phyloP scores from a whole-genome alignment of 2,797 vertebrate species.

The Sebastes alutus region DNA sequence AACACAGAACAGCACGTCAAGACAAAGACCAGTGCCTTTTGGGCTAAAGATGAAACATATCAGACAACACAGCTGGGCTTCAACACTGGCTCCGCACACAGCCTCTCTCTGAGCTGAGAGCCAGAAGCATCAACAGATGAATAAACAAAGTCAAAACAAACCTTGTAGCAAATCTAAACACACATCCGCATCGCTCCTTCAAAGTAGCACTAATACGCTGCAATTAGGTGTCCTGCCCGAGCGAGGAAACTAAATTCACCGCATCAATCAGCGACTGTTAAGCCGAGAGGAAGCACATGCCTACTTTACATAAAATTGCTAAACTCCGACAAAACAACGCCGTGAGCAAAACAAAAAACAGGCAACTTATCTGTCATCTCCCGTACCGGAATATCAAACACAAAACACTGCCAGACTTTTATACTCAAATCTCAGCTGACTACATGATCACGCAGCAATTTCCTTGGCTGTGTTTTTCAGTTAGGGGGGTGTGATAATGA shows the following conservation, averaged over 20 bases:
- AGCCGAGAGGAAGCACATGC: constrained; percentile 22
- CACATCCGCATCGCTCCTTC: constrained; percentile 24
- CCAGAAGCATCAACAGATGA: constrained; percentile 63
- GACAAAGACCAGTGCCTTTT: constrained; percentile 46
- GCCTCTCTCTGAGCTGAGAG: constrained; percentile 40
- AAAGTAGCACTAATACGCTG: constrained; percentile 39
- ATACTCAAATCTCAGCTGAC: constrained; percentile 28
- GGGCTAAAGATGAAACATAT: constrained; percentile 52
- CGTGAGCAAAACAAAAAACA: constrained; percentile 18
- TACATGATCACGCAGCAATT: constrained; percentile 15
- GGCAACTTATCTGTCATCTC: constrained; percentile 23
- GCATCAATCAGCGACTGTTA: constrained; percentile 33
- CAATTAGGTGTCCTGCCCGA: constrained; percentile 38
- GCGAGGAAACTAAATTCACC: constrained; percentile 41
- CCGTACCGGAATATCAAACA: constrained; percentile 2
- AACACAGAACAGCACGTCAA: constrained; percentile 2
- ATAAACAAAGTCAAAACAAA: constrained; percentile 63
- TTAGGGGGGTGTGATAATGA: constrained; percentile 31
- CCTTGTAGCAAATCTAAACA: constrained; percentile 47
- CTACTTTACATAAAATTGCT: constrained; percentile 39
- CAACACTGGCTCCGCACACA: constrained; percentile 13
- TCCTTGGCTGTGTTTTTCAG: constrained; percentile 11
- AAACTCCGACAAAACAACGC: constrained; percentile 2
- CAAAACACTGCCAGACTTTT: constrained; percentile 10
- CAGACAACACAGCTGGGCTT: constrained; percentile 40